phyloP scores from a whole-genome alignment of 2,797 vertebrate species.

The Tamandua tetradactyla region DNA sequence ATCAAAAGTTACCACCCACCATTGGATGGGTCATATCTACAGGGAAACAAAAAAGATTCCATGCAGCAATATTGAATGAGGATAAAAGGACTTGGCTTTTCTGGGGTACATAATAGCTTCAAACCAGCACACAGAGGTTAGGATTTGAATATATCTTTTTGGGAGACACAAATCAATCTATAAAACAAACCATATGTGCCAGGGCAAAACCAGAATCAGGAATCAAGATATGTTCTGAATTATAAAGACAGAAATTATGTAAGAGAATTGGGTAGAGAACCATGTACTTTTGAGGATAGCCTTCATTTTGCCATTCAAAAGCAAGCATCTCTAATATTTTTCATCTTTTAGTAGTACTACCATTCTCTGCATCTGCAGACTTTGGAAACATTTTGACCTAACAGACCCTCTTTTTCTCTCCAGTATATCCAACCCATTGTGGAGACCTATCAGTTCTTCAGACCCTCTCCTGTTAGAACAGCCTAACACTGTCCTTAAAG shows the following conservation, averaged over 20 bases:
- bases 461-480: background rate
- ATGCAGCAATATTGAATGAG: too few species aligned
- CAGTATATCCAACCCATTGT: background rate
- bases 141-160: too few species aligned
- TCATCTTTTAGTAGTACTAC: background rate
- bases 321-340: background rate
- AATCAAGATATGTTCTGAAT: conserved; percentile 1
- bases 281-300: background rate
- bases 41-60: too few species aligned
- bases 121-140: too few species aligned
- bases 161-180: too few species aligned
- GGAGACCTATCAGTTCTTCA: background rate
- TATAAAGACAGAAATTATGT: background rate
- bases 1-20: too few species aligned
- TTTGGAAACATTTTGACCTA: background rate
- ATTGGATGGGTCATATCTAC: too few species aligned
- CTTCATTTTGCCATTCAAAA: background rate
- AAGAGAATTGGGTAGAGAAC: background rate
- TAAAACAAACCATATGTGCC: background rate
- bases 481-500: background rate
- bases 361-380: background rate
- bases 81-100: too few species aligned
- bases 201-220: background rate
- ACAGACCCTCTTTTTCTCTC: background rate
- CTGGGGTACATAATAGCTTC: too few species aligned